phyloP scores from a whole-genome alignment of 2,888 invertebrate species.

The Zhengitettix transpicula region DNA sequence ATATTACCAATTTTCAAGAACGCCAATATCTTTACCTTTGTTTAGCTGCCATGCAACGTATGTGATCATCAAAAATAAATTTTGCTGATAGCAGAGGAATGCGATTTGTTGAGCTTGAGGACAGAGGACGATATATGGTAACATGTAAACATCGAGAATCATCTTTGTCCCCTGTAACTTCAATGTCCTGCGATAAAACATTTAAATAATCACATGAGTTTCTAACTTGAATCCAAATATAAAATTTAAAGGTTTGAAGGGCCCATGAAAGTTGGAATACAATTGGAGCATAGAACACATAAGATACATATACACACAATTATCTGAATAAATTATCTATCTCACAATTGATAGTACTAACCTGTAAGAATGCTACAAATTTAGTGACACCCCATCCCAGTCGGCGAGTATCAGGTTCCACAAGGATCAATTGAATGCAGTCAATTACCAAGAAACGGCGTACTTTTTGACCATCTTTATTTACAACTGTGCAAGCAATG shows the following conservation, averaged over 20 bases:
- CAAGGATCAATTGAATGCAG: conserved; percentile 83
- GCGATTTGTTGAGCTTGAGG: conserved; percentile 43
- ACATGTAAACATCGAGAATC: conserved; percentile 91
- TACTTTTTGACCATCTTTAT: conserved; percentile 76
- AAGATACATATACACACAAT: too few species aligned
- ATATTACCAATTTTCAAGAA: not conserved
- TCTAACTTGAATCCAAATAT: not conserved
- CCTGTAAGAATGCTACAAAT: conserved; percentile 77
- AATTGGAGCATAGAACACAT: too few species aligned
- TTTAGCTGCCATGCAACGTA: conserved; percentile 97
- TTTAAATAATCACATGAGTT: not conserved
- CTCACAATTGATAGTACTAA: conserved; percentile 13
- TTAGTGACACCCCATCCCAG: conserved; percentile 97
- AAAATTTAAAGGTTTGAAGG: not conserved
- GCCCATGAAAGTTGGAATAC: too few species aligned
- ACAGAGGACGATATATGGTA: conserved; percentile 69
- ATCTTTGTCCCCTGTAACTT: conserved; percentile 86
- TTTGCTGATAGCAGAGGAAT: conserved; percentile 73
- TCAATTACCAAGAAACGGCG: conserved; percentile 94
- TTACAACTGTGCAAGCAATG: conserved; percentile 86
- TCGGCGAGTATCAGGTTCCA: conserved; percentile 88
- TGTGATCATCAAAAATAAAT: conserved; percentile 97
- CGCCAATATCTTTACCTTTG: conserved; percentile 46
- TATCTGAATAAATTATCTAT: too few species aligned
- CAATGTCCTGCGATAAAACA: conserved; percentile 59